Conservation (phyloP, 2,113 vertebrate genomes). For the Myotis yumanensis region DNA sequence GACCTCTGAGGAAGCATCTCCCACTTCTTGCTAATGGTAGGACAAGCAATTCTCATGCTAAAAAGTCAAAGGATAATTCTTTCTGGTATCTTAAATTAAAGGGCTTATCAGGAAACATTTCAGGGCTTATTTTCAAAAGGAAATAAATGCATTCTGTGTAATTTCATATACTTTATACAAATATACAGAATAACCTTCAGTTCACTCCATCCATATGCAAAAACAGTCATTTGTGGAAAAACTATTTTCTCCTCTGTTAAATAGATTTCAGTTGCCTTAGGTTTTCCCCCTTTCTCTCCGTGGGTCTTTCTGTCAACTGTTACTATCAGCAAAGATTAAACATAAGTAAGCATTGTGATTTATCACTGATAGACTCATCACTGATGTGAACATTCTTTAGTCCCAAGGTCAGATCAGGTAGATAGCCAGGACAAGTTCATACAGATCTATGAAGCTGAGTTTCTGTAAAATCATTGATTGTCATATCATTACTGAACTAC, state of each 20-base stretch:
- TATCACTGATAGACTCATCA: slow-evolving; percentile 83
- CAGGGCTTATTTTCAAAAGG: slow-evolving; percentile 53
- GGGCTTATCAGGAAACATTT: slow-evolving; percentile 53
- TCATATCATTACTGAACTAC: slow-evolving; percentile 64
- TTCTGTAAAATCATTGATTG: slow-evolving; percentile 76
- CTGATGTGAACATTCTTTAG: slow-evolving; percentile 73
- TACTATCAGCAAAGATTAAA: slow-evolving; percentile 85
- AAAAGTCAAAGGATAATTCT: slow-evolving; percentile 46
- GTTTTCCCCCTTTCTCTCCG: slow-evolving; percentile 58
- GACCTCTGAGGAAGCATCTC: background rate
- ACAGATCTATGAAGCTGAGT: slow-evolving; percentile 54
- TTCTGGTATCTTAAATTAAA: slow-evolving; percentile 58
- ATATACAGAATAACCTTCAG: slow-evolving; percentile 65
- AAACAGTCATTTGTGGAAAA: slow-evolving; percentile 61
- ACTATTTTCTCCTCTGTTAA: slow-evolving; percentile 41
- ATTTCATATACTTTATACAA: slow-evolving; percentile 71
- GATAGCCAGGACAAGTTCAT: slow-evolving; percentile 74
- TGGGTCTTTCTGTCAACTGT: slow-evolving; percentile 81
- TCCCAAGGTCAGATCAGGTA: slow-evolving; percentile 81
- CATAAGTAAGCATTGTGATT: slow-evolving; percentile 81
- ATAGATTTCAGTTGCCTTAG: slow-evolving; percentile 62
- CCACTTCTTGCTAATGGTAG: background rate
- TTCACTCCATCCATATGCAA: slow-evolving; percentile 71
- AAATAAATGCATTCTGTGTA: slow-evolving; percentile 46
- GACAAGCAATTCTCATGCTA: slow-evolving; percentile 42